phyloP scores from a whole-genome alignment of 2,888 invertebrate species.

The Zygogramma bicolorata region DNA sequence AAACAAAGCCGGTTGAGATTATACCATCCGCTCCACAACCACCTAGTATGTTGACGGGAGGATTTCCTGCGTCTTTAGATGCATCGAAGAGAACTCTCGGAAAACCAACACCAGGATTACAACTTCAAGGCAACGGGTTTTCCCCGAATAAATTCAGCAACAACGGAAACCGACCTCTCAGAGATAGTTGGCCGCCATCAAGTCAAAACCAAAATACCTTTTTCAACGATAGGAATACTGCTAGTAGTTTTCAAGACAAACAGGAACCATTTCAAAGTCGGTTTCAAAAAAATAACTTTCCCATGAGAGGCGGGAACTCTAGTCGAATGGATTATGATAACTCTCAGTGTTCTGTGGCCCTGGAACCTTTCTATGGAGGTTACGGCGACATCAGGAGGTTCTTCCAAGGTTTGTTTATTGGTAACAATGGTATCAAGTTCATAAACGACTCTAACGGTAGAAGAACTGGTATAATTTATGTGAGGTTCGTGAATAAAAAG shows the following conservation, averaged over 20 bases:
- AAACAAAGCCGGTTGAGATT: conserved; percentile 20
- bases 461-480: conserved; percentile 82
- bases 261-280: conserved; percentile 33
- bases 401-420: conserved; percentile 81
- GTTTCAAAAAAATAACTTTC: conserved; percentile 44
- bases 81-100: conserved; percentile 74
- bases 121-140: conserved; percentile 60
- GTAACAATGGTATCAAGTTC: conserved; percentile 87
- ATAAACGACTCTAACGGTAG: conserved; percentile 85
- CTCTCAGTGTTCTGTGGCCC: conserved; percentile 74
- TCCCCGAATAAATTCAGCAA: conserved; percentile 29
- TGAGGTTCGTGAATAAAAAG: conserved; percentile 79
- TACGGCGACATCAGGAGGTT: conserved; percentile 87
- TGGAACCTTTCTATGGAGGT: conserved; percentile 78
- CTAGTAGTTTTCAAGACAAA: conserved; percentile 9
- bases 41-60: conserved; percentile 36
- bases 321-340: conserved; percentile 17
- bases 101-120: conserved; percentile 63
- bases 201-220: conserved; percentile 20
- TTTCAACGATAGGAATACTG: conserved; percentile 9
- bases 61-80: conserved; percentile 46
- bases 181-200: conserved; percentile 28
- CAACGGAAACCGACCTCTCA: conserved; percentile 14
- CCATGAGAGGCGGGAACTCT: not conserved
- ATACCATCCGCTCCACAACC: conserved; percentile 42